Base-by-base conservation (phyloP, 2,797 vertebrate species). In the Dermochelys coriacea region DNA sequence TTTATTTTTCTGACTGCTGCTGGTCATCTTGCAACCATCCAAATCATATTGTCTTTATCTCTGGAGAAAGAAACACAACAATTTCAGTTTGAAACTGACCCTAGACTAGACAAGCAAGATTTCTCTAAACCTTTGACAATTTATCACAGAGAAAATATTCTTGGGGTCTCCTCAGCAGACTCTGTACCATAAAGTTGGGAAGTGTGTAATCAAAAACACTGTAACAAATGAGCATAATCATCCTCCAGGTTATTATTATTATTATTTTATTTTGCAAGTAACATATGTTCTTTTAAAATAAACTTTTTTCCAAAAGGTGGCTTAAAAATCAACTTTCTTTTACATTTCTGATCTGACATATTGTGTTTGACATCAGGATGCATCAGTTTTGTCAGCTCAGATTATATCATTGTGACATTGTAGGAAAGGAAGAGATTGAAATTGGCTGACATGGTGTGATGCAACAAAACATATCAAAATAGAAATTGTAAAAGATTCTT, bases 401-500 rank as follows among this genome's bases (percentile, higher is more conserved):
- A 68, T 31, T 50, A 45, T 37, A 27, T 0, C 8, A 19, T 14
- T 95, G 82, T 93, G 79, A 64, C 29, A 2, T 37, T 41, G 23
- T 27, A 88, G 50, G 82, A 82, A n/a, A 88, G 31, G 34, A 90
- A 50, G 50, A 84, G 47, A 47, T 15, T 83, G 49, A 84, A 85
- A 59, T 91, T 95, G 68, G 80, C 31, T 96, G 84, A 95, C 95
- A 64, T 64, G 61, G 27, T 84, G 21, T 19, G 12, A 74, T 80
- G 71, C 57, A 88, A 88, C 64, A 94, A 88, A 96, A 93, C 27
- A 5, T 79, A 92, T 83, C 83, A 90, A 94, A 97, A 94, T 37
- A 96, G 54, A 50, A 75, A 97, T 86, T 89, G 93, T 88, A 90
- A 87, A 64, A 64, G 57, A 95, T 95, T 71, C 41, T 83, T 97